Percentiles rank a stretch among this genome's conserved stretches.
phyloP scores from a whole-genome alignment of 2,888 invertebrate genomes.

The Philonicus albiceps region DNA sequence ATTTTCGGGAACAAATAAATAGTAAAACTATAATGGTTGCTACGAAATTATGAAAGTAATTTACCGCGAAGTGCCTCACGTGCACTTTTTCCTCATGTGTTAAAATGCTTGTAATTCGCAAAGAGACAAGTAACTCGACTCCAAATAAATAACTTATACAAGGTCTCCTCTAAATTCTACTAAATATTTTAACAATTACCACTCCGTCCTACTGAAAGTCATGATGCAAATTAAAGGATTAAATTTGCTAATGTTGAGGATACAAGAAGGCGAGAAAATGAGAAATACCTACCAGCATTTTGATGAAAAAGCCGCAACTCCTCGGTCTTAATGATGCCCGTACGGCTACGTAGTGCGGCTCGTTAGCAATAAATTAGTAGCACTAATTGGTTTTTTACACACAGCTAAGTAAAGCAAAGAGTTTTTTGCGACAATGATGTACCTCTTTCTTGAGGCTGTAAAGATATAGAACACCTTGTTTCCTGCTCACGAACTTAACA shows the following conservation, averaged over 20 bases:
- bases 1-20: too few relatives aligned
- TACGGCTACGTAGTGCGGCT: neutral
- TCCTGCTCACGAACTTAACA: neutral
- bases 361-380: neutral
- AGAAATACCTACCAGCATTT: neutral
- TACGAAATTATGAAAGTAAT: too few relatives aligned
- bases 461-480: neutral
- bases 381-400: neutral
- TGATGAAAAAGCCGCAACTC: neutral
- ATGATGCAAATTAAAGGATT: neutral
- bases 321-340: neutral
- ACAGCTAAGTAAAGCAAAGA: neutral
- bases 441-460: neutral
- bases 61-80: too few relatives aligned
- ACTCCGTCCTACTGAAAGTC: neutral
- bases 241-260: neutral
- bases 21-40: too few relatives aligned
- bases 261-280: neutral
- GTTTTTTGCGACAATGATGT: neutral
- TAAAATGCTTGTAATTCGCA: neutral
- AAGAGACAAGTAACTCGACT: too few relatives aligned
- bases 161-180: neutral
- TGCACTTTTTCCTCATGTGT: neutral
- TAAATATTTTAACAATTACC: neutral
- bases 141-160: neutral